Evolutionary conservation across 2,888 invertebrate genomes (phyloP), one percentile per base, ranked within the genome.

Genomic region (Orthosia gothica): DNA sequence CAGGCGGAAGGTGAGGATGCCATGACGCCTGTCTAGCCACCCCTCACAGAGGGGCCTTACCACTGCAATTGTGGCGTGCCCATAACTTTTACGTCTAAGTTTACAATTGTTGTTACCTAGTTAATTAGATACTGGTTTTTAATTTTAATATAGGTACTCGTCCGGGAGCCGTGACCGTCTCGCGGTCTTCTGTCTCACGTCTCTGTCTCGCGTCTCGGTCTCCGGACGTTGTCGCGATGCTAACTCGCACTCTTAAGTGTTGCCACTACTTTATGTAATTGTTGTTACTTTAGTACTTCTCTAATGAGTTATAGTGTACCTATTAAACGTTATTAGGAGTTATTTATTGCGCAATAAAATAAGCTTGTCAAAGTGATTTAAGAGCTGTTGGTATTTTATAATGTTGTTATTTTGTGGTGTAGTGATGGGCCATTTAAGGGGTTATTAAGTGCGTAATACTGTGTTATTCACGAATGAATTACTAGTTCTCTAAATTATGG

Each of bases 331-430:
- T 79, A 74, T 74, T 78, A 70, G 23, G 66, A 50, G 83, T 83
- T 72, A 83, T 82, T 83, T 82, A 82, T 79, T 66, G 57, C 69
- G 76, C 23, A 72, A 82, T 82, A 72, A 83, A 82, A 79, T 76
- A 64, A 69, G 12, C 65, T 63, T 81, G 74, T 77, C 81, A 78
- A 61, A 81, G 59, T 71, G 74, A 82, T 79, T 67, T 82, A 82
- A 61, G 66, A 32, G 52, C 45, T 52, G 65, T 32, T 58, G 58
- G 65, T 82, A 74, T 82, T 83, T 78, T 73, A 68, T 79, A 83
- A 82, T 74, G 58, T 74, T 61, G 61, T 66, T 79, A 59, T 64
- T 74, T 74, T 71, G 79, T 67, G 74, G 82, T 75, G n/a, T 58
- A 49, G 40, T 40, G 52, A 62, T 54, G 69, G 54, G 62, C 32